Evolutionary conservation across 2,113 vertebrate genomes (phyloP).

Genomic region (Neopipo cinnamomea): DNA sequence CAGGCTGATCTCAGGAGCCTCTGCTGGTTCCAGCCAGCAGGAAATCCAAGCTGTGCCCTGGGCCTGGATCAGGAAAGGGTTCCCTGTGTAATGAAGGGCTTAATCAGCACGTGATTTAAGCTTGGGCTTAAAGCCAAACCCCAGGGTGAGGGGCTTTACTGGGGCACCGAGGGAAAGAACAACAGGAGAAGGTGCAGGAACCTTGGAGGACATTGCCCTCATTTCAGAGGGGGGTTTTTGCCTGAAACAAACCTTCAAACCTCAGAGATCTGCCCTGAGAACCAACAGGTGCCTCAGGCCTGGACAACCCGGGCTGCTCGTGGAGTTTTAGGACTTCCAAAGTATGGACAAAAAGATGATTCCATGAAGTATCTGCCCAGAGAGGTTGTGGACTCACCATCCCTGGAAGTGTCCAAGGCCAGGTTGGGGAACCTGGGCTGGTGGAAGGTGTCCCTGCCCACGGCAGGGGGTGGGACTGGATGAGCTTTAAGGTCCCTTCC

Average conservation of each 20-base stretch:
- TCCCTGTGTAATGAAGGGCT: not conserved
- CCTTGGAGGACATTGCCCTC: not conserved
- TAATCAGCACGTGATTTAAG: not conserved
- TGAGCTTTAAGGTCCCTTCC: no score
- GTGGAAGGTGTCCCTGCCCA: no score
- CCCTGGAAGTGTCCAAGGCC: no score
- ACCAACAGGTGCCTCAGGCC: not conserved
- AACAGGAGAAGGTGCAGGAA: not conserved
- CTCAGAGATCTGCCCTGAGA: not conserved
- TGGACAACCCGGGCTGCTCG: not conserved
- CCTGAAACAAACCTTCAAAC: not conserved
- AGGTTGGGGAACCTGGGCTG: no score
- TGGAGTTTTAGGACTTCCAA: not conserved
- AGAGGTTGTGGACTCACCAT: not conserved
- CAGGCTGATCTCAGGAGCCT: not conserved
- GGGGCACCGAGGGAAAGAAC: not conserved
- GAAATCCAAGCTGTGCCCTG: not conserved
- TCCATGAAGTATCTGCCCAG: not conserved
- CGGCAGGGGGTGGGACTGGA: no score
- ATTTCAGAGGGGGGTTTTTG: not conserved
- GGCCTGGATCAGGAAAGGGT: not conserved
- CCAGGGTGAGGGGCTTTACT: not conserved
- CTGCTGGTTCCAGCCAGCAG: not conserved
- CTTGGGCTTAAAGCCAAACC: slow-evolving; percentile 2
- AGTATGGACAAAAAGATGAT: not conserved